Percentiles rank a stretch among this genome's conserved stretches.
phyloP scores from a whole-genome alignment of 2,113 vertebrate genomes.

The Brachyhypopomus occidentalis region DNA sequence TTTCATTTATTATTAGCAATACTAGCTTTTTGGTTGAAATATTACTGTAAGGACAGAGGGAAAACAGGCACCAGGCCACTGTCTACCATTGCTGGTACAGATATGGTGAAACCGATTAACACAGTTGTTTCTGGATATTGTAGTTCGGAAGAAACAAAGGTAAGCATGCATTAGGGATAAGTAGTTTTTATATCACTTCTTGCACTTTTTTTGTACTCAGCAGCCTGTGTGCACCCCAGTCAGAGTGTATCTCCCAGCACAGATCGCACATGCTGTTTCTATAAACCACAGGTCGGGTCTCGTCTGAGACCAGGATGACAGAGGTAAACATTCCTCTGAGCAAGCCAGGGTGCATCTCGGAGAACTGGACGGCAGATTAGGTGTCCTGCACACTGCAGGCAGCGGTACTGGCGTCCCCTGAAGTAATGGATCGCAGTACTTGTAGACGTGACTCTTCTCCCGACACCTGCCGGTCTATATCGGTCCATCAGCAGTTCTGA shows the following conservation, averaged over 20 bases:
- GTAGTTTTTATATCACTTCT: slow-evolving; percentile 12
- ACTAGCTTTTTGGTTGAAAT: neutral
- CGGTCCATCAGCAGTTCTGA: slow-evolving; percentile 64
- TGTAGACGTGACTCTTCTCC: slow-evolving; percentile 37
- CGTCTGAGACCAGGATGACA: neutral
- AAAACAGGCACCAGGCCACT: neutral
- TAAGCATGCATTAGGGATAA: slow-evolving; percentile 11
- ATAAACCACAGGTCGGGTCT: neutral
- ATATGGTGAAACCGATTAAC: neutral
- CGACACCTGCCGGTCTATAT: slow-evolving; percentile 29
- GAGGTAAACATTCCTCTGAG: slow-evolving; percentile 21
- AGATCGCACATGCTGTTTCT: neutral
- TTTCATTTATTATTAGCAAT: neutral
- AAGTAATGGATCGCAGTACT: slow-evolving; percentile 7
- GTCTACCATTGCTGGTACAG: slow-evolving; percentile 20
- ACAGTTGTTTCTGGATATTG: slow-evolving; percentile 13
- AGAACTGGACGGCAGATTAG: slow-evolving; percentile 34
- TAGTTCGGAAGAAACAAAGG: neutral
- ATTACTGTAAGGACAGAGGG: neutral
- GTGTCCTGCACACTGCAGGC: slow-evolving; percentile 26
- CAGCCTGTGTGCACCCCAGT: slow-evolving; percentile 3
- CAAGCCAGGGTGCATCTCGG: neutral
- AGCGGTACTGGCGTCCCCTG: slow-evolving; percentile 15
- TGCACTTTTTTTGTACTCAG: slow-evolving; percentile 31
- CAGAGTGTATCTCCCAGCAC: slow-evolving; percentile 7